Evolutionary conservation across 2,888 invertebrate genomes (phyloP).

Genomic region (Eretmocerus hayati): DNA sequence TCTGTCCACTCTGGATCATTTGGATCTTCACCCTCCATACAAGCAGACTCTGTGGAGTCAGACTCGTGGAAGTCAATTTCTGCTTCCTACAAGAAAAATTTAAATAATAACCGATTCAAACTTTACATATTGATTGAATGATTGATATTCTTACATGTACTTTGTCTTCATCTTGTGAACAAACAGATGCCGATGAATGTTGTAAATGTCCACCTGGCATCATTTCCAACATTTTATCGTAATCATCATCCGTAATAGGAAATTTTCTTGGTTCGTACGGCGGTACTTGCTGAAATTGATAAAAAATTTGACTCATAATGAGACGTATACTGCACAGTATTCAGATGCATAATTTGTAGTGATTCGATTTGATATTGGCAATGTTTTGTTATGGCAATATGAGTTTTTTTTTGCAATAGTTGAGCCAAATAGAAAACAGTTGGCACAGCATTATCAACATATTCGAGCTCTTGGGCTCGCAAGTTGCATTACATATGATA

Average conservation of each 20-base stretch:
- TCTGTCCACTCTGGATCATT: conserved; percentile 80
- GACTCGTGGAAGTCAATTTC: conserved; percentile 49
- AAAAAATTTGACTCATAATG: too few species aligned
- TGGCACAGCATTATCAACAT: too few species aligned
- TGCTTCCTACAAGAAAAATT: conserved; percentile 40
- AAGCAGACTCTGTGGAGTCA: conserved; percentile 52
- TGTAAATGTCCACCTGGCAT: conserved; percentile 61
- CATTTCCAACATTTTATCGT: conserved; percentile 60
- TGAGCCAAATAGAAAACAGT: too few species aligned
- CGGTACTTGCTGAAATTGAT: conserved; percentile 49
- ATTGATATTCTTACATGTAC: conserved; percentile 34
- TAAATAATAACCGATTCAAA: background rate
- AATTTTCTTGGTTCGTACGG: conserved; percentile 72
- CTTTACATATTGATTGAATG: background rate
- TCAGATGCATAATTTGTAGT: too few species aligned
- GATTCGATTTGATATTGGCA: too few species aligned
- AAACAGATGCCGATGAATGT: conserved; percentile 37
- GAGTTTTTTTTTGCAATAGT: too few species aligned
- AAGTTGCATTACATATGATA: too few species aligned
- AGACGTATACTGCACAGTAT: too few species aligned
- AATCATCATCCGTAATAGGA: conserved; percentile 65
- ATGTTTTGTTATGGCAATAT: too few species aligned
- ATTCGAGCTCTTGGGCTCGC: too few species aligned
- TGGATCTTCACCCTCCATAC: conserved; percentile 62
- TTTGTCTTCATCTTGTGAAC: conserved; percentile 41